Base-by-base conservation (phyloP, 2,113 vertebrate genomes). In the Gymnarchus niloticus region DNA sequence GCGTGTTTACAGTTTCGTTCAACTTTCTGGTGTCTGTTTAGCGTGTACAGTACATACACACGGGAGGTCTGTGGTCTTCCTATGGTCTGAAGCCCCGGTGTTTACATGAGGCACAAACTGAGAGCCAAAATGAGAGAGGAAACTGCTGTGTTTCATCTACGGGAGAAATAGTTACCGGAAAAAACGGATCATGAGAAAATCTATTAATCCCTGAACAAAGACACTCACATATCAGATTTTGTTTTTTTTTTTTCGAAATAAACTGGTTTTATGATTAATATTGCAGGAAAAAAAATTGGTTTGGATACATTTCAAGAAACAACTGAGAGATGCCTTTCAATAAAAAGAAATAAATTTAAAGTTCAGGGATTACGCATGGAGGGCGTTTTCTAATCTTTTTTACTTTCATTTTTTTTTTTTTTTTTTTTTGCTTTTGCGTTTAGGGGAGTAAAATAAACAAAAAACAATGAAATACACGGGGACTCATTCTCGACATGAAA, bases 121-220 rank as follows among this genome's bases (percentile, higher is more conserved):
- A 84, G 44, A 52, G 19, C 37, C 6, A 28, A n/a, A 78, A 77
- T n/a, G n/a, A n/a, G n/a, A n/a, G n/a, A n/a, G n/a, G n/a, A n/a
- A n/a, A n/a, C n/a, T n/a, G n/a, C n/a, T n/a, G n/a, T n/a, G n/a
- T n/a, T n/a, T n/a, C n/a, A n/a, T n/a, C n/a, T n/a, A n/a, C n/a
- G n/a, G n/a, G n/a, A 65, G 21, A 83, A 83, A 73, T 84, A 54
- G 76, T 77, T 76, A 85, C 23, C 3, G 21, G 33, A 5, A 73
- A 76, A 54, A 49, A 49, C 14, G n/a, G 56, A 51, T 82, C 86
- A 56, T 89, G 91, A 89, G n/a, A 48, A 65, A 57, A 82, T 19
- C 3, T 49, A 33, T 76, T 5, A 37, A 52, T 59, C 37, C 85
- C 65, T 73, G 5, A 73, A 17, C 33, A 41, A 73, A 73, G 4